Percentiles rank a stretch among this genome's conserved stretches.
Evolutionary conservation across 2,113 vertebrate genomes (phyloP).

Genomic region (Callopanchax toddi): DNA sequence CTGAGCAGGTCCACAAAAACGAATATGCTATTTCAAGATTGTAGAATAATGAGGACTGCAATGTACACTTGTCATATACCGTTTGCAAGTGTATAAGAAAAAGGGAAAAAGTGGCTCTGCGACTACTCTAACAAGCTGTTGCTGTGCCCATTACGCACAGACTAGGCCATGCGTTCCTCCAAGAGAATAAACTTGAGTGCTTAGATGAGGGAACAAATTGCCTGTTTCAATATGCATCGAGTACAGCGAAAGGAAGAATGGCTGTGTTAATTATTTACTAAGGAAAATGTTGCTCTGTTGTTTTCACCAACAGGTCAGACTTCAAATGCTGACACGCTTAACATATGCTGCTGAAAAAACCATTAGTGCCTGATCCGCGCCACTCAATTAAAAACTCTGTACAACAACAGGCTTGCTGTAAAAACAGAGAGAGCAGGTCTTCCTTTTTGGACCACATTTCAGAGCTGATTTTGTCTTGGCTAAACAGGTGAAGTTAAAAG

Average conservation of each 20-base stretch:
- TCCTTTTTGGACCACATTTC: conserved; percentile 17
- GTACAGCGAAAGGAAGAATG: conserved; percentile 50
- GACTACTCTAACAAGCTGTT: conserved; percentile 47
- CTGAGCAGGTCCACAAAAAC: not conserved
- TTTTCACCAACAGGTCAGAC: conserved; percentile 64
- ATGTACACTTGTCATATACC: conserved; percentile 1
- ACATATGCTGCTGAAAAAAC: conserved; percentile 49
- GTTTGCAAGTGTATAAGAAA: conserved; percentile 26
- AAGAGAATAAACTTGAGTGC: conserved; percentile 57
- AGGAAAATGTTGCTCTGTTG: conserved; percentile 61
- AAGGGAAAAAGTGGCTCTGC: conserved; percentile 5
- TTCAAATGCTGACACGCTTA: conserved; percentile 64
- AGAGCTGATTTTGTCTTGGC: conserved; percentile 16
- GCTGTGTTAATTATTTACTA: conserved; percentile 67
- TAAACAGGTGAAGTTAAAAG: conserved; percentile 17
- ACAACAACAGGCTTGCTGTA: conserved; percentile 10
- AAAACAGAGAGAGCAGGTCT: conserved; percentile 5
- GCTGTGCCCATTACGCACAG: conserved; percentile 47
- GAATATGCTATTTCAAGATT: conserved; percentile 5
- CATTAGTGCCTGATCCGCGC: conserved; percentile 43
- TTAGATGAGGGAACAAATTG: conserved; percentile 64
- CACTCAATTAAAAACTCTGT: conserved; percentile 59
- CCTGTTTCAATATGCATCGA: conserved; percentile 63
- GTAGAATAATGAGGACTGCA: conserved; percentile 22
- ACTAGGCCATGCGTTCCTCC: conserved; percentile 48